Base-by-base conservation (phyloP, 1,140 invertebrate genomes). In the Solenopsis invicta region DNA sequence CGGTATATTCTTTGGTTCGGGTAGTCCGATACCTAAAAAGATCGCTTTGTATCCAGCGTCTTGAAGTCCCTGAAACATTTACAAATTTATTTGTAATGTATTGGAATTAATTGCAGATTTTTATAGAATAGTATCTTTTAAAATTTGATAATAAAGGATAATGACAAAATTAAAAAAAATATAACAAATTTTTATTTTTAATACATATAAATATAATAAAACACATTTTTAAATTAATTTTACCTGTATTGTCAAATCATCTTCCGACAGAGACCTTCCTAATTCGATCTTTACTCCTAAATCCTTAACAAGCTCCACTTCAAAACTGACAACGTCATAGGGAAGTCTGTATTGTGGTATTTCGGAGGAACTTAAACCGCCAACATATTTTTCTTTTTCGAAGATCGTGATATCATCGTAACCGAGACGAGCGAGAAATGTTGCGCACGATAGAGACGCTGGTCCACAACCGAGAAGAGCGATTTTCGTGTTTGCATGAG, bases 281-380 rank as follows among this genome's bases (percentile, higher is more conserved):
- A 95, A 96, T 82, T 97, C 96, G 82, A 99, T 97, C 94, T 98
- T 98, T 0, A 99, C 99, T 13, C 99, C 99, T 34, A 99, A 95
- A 96, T 99, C 98, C 94, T 97, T 97, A 86, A 99, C 98, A 8
- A 99, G 96, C 59, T 98, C 96, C 18, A 99, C 97, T 96, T 99
- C 99, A 95, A 99, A 99, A 91, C 98, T 97, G 0, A 99, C 98
- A 5, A 98, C 98, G 89, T 98, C 97, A 89, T 97, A 98, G 0
- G 99, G 99, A 37, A 99, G 95, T 21, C 99, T 97, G 94, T 98
- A 99, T 94, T 99, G 99, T 0, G 99, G 99, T 90, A 99, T 99
- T 95, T 99, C 99, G 0, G 98, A 97, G 0, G 98, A 97, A 94
- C 98, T 99, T 0, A 99, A 96, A 5, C 99, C 99, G 6, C 99